Conservation (phyloP, 2,113 vertebrate genomes). For the Oncorhynchus keta region DNA sequence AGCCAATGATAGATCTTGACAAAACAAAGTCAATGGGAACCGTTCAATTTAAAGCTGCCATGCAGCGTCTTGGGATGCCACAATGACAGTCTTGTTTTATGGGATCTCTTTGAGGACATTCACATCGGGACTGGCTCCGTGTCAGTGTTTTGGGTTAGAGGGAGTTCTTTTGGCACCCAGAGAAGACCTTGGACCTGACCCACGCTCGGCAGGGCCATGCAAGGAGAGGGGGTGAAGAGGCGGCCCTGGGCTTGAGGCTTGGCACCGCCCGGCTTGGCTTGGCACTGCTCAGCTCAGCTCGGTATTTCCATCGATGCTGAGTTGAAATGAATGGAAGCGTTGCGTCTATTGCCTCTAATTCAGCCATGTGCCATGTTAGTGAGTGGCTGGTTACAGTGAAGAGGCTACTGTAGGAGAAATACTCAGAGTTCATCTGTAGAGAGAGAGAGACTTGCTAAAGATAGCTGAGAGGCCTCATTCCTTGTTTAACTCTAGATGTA, state of each 20-base stretch:
- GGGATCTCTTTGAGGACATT: constrained; percentile 69
- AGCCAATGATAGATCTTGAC: constrained; percentile 37
- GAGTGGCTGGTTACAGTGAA: constrained; percentile 24
- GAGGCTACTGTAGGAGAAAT: constrained; percentile 10
- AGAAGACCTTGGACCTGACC: constrained; percentile 61
- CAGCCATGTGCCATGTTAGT: constrained; percentile 26
- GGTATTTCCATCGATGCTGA: constrained; percentile 59
- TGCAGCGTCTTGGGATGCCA: constrained; percentile 60
- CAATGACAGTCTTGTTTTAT: constrained; percentile 73
- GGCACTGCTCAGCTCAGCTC: constrained; percentile 28
- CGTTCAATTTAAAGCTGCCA: constrained; percentile 38
- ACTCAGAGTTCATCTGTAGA: too few relatives aligned
- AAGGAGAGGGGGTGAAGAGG: constrained; percentile 62
- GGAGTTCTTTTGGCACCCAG: constrained; percentile 69
- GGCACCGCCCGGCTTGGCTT: constrained; percentile 63
- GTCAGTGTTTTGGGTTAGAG: constrained; percentile 65
- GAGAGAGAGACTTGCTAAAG: too few relatives aligned
- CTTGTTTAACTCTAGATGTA: too few relatives aligned
- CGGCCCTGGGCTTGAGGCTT: constrained; percentile 53
- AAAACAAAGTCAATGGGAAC: constrained; percentile 46
- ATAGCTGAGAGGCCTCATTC: too few relatives aligned
- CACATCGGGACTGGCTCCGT: constrained; percentile 61
- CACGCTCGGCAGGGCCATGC: constrained; percentile 51
- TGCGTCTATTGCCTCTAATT: background rate
- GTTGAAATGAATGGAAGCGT: constrained; percentile 60